Evolutionary conservation across 2,797 vertebrate species (phyloP), one percentile per base, ranked within the genome.

Genomic region (Clarias pachynema): DNA sequence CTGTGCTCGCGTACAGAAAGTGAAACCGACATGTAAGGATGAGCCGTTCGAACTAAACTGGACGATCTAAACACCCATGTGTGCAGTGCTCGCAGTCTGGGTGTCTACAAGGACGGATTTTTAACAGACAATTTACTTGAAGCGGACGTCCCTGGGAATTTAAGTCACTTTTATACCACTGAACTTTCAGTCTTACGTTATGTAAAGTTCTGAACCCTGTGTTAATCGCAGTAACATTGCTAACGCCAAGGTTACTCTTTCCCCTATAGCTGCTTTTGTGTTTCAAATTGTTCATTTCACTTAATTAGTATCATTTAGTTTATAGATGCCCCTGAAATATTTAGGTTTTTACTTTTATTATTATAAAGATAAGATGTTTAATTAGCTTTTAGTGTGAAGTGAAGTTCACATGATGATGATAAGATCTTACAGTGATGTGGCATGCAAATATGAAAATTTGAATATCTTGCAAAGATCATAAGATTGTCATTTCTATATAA

Each of bases 261-360:
- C 31, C 56, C 37, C 59, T 86, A 70, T 79, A 68, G 69, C 84
- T 79, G 88, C 66, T 81, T 49, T 8, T 59, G n/a, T 29, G n/a
- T 56, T 56, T 31, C 56, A 20, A 31, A 12, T 56, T 65, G 12
- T 31, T 74, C 34, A 74, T 49, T 34, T 16, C 20, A 24, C 37
- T 63, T 85, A 1, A 63, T 73, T 34, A 34, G 2, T 3, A 34
- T 34, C 34, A 34, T 34, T 34, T 34, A 34, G 2, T 60, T 57
- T 31, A 18, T 26, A 24, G 24, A 74, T 4, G 0, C 4, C 10
- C 37, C n/a, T 26, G 3, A 2, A 73, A 26, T 15, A 53, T 53
- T 75, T 26, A 7, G 68, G 20, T 14, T 70, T 20, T 74, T 53
- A 3, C 53, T 20, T 75, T 57, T 56, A 44, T 49, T 15, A 7